These are phyloP conservation scores for Ceyx melanurus DNA, from an alignment of 2,113 vertebrate species.

Conservation along the genomic window DNA sequence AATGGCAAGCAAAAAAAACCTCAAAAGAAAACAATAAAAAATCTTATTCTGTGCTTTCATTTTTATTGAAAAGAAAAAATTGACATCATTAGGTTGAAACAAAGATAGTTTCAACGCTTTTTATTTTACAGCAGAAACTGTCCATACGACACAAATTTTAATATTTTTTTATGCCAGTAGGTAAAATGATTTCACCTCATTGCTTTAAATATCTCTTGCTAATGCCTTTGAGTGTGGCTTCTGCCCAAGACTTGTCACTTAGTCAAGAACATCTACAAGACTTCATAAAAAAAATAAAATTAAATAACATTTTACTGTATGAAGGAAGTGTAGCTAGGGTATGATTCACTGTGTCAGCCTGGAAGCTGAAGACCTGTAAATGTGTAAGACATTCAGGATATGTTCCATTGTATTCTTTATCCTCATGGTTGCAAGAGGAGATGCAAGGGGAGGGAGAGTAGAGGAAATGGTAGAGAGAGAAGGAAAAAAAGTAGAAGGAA, in stretches of 20 bases:
- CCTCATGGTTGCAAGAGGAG: neutral
- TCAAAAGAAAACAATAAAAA: too few species aligned
- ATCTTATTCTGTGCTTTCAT: neutral
- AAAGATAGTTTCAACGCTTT: neutral
- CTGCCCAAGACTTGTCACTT: neutral
- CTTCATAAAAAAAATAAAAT: neutral
- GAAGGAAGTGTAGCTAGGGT: neutral
- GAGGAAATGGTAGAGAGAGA: neutral
- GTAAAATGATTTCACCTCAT: neutral
- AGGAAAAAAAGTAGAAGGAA: neutral
- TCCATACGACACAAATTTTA: neutral
- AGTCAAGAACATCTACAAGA: neutral
- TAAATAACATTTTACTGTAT: neutral
- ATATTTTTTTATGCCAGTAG: neutral
- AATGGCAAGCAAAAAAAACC: neutral
- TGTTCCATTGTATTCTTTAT: neutral
- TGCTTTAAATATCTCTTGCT: neutral
- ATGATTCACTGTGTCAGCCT: neutral
- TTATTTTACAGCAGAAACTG: neutral
- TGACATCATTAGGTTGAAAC: neutral
- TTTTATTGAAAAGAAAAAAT: neutral
- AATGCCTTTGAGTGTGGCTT: neutral
- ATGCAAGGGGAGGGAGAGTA: neutral
- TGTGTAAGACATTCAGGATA: neutral
- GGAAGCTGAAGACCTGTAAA: neutral